Conservation (phyloP, 2,888 invertebrate genomes). For the Acanthococcus lagerstroemiae region DNA sequence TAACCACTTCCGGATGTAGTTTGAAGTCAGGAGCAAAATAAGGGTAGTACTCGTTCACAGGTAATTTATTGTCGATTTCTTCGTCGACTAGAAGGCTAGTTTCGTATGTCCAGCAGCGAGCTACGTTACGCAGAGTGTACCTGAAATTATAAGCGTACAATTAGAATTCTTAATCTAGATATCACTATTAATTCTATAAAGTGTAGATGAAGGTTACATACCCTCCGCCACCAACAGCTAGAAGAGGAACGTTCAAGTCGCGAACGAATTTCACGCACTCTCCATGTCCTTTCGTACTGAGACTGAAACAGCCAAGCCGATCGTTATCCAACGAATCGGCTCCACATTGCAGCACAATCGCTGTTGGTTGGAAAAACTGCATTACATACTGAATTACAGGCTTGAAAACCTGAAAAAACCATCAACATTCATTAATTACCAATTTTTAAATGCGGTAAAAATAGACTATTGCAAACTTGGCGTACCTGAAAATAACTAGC, state of each 20-base stretch:
- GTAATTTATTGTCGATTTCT: slow-evolving; percentile 85
- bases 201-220: too few relatives aligned
- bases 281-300: slow-evolving; percentile 90
- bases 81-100: slow-evolving; percentile 89
- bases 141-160: too few relatives aligned
- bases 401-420: slow-evolving; percentile 64
- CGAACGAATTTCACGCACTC: slow-evolving; percentile 96
- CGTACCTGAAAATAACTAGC: slow-evolving; percentile 69
- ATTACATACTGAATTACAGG: slow-evolving; percentile 88
- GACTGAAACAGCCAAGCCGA: slow-evolving; percentile 87
- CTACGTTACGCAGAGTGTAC: slow-evolving; percentile 92
- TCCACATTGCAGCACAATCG: slow-evolving; percentile 95
- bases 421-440: neutral
- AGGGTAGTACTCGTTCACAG: slow-evolving; percentile 90
- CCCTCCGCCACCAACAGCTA: slow-evolving; percentile 76
- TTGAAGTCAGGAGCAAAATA: slow-evolving; percentile 97
- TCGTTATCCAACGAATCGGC: slow-evolving; percentile 96
- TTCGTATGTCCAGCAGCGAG: slow-evolving; percentile 98
- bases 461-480: too few relatives aligned
- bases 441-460: too few relatives aligned
- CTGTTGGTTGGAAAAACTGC: slow-evolving; percentile 92
- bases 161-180: too few relatives aligned
- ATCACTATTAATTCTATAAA: too few relatives aligned
- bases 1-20: slow-evolving; percentile 84
- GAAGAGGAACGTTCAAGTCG: slow-evolving; percentile 78